Evolutionary conservation across 2,888 invertebrate genomes (phyloP).

Genomic region (Acholoe squamosa): DNA sequence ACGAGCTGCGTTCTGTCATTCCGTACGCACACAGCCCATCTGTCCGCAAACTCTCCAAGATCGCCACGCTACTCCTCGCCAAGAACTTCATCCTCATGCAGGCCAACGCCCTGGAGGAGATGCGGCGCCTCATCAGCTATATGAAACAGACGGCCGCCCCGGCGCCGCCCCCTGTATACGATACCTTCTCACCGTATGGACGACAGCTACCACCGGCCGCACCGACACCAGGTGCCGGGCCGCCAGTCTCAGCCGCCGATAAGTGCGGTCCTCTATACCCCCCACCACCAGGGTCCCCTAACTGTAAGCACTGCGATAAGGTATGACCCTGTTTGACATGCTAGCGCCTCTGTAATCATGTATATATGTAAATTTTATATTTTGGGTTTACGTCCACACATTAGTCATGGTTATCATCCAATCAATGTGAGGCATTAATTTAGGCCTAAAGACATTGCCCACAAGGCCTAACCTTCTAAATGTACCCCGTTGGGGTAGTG

Average conservation of each 20-base stretch:
- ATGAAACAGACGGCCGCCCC: conserved; percentile 75
- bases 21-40: conserved; percentile 83
- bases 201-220: conserved; percentile 56
- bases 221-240: not conserved
- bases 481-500: too few relatives aligned
- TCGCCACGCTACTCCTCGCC: conserved; percentile 82
- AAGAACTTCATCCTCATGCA: conserved; percentile 83
- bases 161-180: conserved; percentile 59
- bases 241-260: conserved; percentile 26
- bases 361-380: too few relatives aligned
- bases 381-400: too few relatives aligned
- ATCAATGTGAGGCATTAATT: too few relatives aligned
- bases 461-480: too few relatives aligned
- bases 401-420: too few relatives aligned
- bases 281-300: conserved; percentile 24
- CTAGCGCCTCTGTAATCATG: not conserved
- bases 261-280: conserved; percentile 35
- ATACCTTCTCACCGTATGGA: conserved; percentile 52
- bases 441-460: too few relatives aligned
- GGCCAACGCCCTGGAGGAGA: conserved; percentile 82
- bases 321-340: conserved; percentile 41
- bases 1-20: conserved; percentile 82
- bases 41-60: conserved; percentile 83
- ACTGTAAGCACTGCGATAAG: conserved; percentile 63
- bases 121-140: conserved; percentile 80